Conservation (phyloP, 2,113 vertebrate genomes). For the Rhynchopsitta pachyrhyncha region DNA sequence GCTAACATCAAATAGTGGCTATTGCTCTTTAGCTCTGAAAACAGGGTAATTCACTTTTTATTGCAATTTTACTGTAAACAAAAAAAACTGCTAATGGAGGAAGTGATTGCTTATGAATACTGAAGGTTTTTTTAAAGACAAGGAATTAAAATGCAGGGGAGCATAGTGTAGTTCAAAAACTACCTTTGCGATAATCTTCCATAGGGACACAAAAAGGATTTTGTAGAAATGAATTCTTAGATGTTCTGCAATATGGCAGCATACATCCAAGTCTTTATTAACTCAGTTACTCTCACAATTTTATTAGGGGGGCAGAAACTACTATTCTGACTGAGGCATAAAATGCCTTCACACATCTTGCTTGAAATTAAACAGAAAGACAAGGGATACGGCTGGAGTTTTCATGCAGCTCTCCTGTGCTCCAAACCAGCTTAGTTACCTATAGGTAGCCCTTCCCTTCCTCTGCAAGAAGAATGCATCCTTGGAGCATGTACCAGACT, state of each 20-base stretch:
- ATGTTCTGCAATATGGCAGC: background rate
- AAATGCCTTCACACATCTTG: background rate
- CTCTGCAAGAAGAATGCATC: background rate
- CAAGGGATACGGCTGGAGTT: background rate
- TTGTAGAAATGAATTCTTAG: background rate
- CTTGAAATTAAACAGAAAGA: background rate
- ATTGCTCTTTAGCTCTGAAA: background rate
- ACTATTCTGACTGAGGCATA: background rate
- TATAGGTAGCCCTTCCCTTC: background rate
- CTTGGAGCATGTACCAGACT: background rate
- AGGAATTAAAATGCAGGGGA: background rate
- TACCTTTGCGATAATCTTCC: background rate
- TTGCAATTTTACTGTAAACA: background rate
- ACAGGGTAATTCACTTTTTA: background rate
- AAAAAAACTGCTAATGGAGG: background rate
- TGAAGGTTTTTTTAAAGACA: background rate
- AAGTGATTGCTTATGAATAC: background rate
- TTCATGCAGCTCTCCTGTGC: background rate
- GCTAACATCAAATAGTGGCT: background rate
- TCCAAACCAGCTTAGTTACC: background rate
- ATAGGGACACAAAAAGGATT: background rate
- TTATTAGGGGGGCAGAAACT: background rate
- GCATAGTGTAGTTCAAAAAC: background rate
- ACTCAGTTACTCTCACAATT: background rate
- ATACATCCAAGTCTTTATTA: background rate